These are phyloP conservation scores for Recurvirostra avosetta DNA, from an alignment of 2,113 vertebrate species.

Conservation along the genomic window DNA sequence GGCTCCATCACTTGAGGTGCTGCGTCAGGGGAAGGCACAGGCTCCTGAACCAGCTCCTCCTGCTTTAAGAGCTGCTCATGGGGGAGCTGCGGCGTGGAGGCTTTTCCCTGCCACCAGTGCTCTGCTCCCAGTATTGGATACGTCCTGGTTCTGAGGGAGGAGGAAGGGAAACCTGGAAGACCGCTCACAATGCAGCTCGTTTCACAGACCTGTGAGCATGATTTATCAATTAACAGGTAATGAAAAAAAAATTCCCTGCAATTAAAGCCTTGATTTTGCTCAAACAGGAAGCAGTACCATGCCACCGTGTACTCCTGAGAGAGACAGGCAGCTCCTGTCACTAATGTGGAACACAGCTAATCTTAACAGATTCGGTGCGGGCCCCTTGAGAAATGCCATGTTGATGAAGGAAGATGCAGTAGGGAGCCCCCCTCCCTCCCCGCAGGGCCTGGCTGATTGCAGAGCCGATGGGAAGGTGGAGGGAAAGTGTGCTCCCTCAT, in stretches of 20 bases:
- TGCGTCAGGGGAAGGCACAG: neutral
- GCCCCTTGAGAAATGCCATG: conserved; percentile 82
- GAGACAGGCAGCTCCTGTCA: conserved; percentile 82
- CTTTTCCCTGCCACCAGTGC: neutral
- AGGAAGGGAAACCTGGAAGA: conserved; percentile 16
- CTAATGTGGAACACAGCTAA: conserved; percentile 87
- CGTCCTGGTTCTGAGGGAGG: neutral
- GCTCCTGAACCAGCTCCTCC: neutral
- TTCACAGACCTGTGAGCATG: conserved; percentile 69
- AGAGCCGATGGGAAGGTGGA: conserved; percentile 70
- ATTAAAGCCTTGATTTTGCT: conserved; percentile 94
- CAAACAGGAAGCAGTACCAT: conserved; percentile 89
- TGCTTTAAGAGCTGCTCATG: neutral
- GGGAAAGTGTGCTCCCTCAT: conserved; percentile 69
- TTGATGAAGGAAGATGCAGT: conserved; percentile 79
- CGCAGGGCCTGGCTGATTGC: conserved; percentile 74
- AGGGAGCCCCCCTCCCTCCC: conserved; percentile 62
- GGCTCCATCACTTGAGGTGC: neutral
- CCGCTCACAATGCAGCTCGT: conserved; percentile 13
- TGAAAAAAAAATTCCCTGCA: conserved; percentile 90
- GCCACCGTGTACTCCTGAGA: conserved; percentile 81
- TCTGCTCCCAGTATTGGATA: neutral
- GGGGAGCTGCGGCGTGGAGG: neutral
- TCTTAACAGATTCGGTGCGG: conserved; percentile 80
- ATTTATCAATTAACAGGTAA: conserved; percentile 99